Percentiles rank a stretch among this genome's conserved stretches.
These are phyloP conservation scores for Gymnobelideus leadbeateri DNA, from an alignment of 2,113 vertebrate species.

Conservation along the genomic window DNA sequence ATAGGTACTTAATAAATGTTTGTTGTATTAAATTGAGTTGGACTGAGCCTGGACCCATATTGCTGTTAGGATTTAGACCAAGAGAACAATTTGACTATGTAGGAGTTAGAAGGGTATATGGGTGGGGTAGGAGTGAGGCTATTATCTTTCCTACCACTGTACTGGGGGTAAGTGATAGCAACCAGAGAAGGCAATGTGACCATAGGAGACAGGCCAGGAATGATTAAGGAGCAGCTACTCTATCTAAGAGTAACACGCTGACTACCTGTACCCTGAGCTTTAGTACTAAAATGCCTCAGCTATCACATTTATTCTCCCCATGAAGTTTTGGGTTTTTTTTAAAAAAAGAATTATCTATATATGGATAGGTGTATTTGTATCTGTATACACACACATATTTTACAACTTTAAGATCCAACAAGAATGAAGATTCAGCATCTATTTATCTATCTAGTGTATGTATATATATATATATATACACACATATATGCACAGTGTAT, in stretches of 20 bases:
- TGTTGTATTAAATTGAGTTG: background rate
- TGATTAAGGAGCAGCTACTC: background rate
- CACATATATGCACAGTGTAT: background rate
- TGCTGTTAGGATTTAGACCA: background rate
- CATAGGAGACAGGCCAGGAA: background rate
- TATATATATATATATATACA: background rate
- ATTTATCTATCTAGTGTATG: too few relatives aligned
- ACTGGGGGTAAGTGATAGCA: background rate
- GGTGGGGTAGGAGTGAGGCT: background rate
- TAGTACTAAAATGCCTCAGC: background rate
- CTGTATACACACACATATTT: background rate
- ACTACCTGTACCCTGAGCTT: background rate
- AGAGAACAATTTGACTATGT: background rate
- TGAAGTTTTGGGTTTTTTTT: background rate
- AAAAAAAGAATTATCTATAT: background rate
- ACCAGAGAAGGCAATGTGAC: background rate
- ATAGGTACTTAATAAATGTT: background rate
- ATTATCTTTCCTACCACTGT: background rate
- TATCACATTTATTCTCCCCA: background rate
- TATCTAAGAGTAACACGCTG: background rate
- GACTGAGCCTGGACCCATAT: background rate
- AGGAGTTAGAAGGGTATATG: background rate
- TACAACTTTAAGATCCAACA: background rate
- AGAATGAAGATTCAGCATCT: too few relatives aligned
- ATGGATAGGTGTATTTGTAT: background rate